These are phyloP conservation scores for Philypnodon macrostomus DNA, from an alignment of 2,797 vertebrate genomes.

Conservation along the genomic window DNA sequence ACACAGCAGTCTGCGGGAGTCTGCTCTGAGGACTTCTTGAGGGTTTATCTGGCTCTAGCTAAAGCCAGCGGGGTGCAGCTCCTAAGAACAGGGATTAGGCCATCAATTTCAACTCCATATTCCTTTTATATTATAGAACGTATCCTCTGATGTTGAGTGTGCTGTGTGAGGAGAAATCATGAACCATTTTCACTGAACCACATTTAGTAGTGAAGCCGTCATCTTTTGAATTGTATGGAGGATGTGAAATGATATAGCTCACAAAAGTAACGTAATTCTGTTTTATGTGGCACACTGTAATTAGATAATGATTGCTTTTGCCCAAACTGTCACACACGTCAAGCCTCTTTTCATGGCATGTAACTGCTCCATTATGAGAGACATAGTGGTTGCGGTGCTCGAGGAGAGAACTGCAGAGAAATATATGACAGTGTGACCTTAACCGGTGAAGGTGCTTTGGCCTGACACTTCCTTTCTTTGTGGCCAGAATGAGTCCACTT, in stretches of 20 bases:
- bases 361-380: background rate
- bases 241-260: background rate
- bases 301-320: background rate
- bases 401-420: slow-evolving; percentile 11
- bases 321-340: background rate
- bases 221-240: background rate
- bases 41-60: slow-evolving; percentile 6
- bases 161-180: background rate
- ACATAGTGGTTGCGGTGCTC: slow-evolving; percentile 1
- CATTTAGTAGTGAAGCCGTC: background rate
- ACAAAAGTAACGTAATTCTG: background rate
- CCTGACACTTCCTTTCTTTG: slow-evolving; percentile 15
- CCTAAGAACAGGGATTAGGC: slow-evolving; percentile 15
- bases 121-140: slow-evolving; percentile 7
- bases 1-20: slow-evolving; percentile 12
- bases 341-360: background rate
- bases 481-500: slow-evolving; percentile 22
- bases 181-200: slow-evolving; percentile 5
- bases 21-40: slow-evolving; percentile 5
- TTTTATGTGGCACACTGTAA: slow-evolving; percentile 5
- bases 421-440: slow-evolving; percentile 42
- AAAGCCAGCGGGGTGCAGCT: slow-evolving; percentile 19
- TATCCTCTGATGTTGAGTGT: slow-evolving; percentile 11
- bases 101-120: slow-evolving; percentile 25
- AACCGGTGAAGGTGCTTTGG: slow-evolving; percentile 24